A percentile compares a stretch with the other conserved stretches of the same genome.
These are phyloP conservation scores for Gymnoscelis rufifasciata DNA, from an alignment of 2,888 invertebrate species.

Conservation along the genomic window DNA sequence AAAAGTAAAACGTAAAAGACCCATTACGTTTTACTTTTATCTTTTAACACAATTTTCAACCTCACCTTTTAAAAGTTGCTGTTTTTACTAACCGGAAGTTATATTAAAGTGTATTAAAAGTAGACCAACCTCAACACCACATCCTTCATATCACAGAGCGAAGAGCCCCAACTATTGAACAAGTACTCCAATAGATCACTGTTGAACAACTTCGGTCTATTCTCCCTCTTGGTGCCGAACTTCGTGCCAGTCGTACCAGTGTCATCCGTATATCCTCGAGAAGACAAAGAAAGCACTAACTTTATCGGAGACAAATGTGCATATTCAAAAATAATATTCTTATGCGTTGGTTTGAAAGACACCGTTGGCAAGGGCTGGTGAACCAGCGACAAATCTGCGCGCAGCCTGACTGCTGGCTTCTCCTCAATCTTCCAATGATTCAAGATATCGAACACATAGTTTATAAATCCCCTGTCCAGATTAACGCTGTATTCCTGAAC, in stretches of 20 bases:
- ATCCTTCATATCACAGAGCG: slow-evolving; percentile 82
- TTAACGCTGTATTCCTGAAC: slow-evolving; percentile 84
- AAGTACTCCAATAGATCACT: slow-evolving; percentile 81
- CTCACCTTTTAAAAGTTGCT: too few species aligned
- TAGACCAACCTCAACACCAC: slow-evolving; percentile 78
- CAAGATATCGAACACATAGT: slow-evolving; percentile 81
- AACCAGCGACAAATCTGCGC: slow-evolving; percentile 77
- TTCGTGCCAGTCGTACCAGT: slow-evolving; percentile 45
- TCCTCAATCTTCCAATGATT: slow-evolving; percentile 80
- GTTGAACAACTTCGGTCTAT: slow-evolving; percentile 72
- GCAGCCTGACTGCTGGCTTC: slow-evolving; percentile 76
- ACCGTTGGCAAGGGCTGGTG: slow-evolving; percentile 78
- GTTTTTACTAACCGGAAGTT: too few species aligned
- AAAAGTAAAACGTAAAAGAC: too few species aligned
- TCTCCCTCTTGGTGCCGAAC: slow-evolving; percentile 61
- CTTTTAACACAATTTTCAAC: too few species aligned
- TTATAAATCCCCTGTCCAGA: slow-evolving; percentile 83
- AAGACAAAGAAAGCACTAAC: slow-evolving; percentile 80
- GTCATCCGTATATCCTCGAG: slow-evolving; percentile 62
- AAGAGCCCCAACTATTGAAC: slow-evolving; percentile 82
- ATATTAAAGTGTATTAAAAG: neutral
- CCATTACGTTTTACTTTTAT: too few species aligned
- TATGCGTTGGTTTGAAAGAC: slow-evolving; percentile 62
- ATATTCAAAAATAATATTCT: slow-evolving; percentile 73
- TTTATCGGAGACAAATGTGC: slow-evolving; percentile 80